Conservation (phyloP, 2,113 vertebrate species). For the Xyrauchen texanus region DNA sequence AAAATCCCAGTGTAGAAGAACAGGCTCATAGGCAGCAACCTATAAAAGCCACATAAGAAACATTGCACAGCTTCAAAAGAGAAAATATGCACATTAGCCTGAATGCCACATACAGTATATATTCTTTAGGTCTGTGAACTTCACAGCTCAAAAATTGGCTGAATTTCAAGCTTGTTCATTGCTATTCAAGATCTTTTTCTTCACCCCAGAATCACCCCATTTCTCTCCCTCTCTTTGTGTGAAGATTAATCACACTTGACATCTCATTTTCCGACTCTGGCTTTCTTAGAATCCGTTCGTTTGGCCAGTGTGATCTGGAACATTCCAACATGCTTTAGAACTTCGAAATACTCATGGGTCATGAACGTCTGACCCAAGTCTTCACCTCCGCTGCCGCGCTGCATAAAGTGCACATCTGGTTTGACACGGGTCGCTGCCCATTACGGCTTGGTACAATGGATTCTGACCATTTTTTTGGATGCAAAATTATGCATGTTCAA, state of each 20-base stretch:
- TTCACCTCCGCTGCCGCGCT: background rate
- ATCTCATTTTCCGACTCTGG: constrained; percentile 32
- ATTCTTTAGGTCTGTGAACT: background rate
- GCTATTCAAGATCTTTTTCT: constrained; percentile 14
- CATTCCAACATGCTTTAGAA: background rate
- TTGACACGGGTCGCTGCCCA: background rate
- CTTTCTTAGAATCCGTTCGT: constrained; percentile 8
- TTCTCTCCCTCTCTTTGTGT: constrained; percentile 12
- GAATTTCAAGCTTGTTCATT: constrained; percentile 31
- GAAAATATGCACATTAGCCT: background rate
- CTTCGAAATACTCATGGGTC: background rate
- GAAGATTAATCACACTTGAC: constrained; percentile 47
- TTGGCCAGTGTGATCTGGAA: background rate
- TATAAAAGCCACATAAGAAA: background rate
- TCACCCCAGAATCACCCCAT: constrained; percentile 33
- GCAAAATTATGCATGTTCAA: too few species aligned
- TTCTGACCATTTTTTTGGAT: background rate
- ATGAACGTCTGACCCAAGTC: background rate
- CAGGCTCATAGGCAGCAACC: background rate
- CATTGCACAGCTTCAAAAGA: background rate
- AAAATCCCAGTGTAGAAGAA: background rate
- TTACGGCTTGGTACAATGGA: background rate
- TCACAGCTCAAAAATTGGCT: background rate
- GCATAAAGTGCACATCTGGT: background rate
- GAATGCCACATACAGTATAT: constrained; percentile 5